These are phyloP conservation scores for Meteorus sp. DNA, from an alignment of 1,140 invertebrate genomes.

Conservation along the genomic window DNA sequence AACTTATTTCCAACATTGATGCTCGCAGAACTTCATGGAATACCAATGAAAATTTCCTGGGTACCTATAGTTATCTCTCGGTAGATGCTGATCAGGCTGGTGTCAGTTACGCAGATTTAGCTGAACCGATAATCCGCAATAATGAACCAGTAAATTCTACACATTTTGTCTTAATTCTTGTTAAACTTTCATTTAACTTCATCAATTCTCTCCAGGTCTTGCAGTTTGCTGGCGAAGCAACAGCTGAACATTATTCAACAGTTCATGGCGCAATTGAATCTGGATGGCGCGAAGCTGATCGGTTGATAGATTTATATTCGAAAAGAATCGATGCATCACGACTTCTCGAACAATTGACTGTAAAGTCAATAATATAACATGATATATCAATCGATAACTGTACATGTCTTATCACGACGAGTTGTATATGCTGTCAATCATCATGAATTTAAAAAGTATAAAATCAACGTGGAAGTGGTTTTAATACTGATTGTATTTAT, in stretches of 20 bases:
- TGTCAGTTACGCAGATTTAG: constrained; percentile 34
- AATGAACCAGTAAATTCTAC: constrained; percentile 45
- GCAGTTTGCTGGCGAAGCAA: constrained; percentile 74
- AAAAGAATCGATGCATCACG: constrained; percentile 12
- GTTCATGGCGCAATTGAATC: constrained; percentile 81
- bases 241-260: constrained; percentile 69
- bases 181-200: not conserved
- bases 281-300: constrained; percentile 77
- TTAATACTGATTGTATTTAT: no score
- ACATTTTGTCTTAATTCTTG: no score
- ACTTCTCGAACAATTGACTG: no score
- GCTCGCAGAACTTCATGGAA: constrained; percentile 68
- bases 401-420: no score
- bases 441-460: no score
- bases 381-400: no score
- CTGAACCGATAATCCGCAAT: constrained; percentile 41
- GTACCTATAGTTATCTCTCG: constrained; percentile 71
- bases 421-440: no score
- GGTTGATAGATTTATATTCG: constrained; percentile 50
- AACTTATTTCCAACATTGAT: no score
- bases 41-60: constrained; percentile 67
- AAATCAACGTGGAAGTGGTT: no score
- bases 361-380: no score
- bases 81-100: constrained; percentile 52
- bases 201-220: constrained; percentile 46